These are phyloP conservation scores for Zosterops borbonicus DNA, from an alignment of 2,113 vertebrate genomes.

Conservation along the genomic window DNA sequence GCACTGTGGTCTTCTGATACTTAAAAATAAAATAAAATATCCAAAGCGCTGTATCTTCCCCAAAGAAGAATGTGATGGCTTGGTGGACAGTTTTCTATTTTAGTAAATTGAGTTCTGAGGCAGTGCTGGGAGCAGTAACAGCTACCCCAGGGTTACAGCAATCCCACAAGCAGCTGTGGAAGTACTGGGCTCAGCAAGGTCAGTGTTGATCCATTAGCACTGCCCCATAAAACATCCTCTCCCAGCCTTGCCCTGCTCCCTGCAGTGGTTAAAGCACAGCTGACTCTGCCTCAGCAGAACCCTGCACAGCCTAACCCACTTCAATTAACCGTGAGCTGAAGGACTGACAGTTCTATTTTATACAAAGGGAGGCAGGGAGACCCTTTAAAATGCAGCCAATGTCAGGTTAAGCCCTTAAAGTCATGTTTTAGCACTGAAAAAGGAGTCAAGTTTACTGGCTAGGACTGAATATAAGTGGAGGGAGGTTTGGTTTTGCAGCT, in stretches of 20 bases:
- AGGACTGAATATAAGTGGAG: background rate
- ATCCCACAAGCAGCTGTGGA: background rate
- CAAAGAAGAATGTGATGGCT: background rate
- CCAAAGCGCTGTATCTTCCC: background rate
- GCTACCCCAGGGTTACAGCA: background rate
- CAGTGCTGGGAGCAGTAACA: background rate
- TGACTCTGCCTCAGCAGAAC: background rate
- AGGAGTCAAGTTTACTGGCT: background rate
- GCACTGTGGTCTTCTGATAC: background rate
- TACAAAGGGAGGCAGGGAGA: background rate
- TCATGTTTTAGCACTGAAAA: background rate
- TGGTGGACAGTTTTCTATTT: background rate
- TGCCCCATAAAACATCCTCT: background rate
- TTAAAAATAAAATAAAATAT: background rate
- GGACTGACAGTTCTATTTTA: background rate
- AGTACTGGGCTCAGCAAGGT: background rate
- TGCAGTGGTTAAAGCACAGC: background rate
- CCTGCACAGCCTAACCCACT: background rate
- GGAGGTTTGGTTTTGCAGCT: background rate
- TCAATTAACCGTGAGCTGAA: background rate
- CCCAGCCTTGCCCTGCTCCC: background rate
- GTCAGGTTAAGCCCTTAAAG: background rate
- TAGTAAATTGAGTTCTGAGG: background rate
- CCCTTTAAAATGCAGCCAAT: background rate
- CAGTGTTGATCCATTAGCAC: background rate